Base-by-base conservation (phyloP, 2,797 vertebrate genomes). In the Rhinella marina region DNA sequence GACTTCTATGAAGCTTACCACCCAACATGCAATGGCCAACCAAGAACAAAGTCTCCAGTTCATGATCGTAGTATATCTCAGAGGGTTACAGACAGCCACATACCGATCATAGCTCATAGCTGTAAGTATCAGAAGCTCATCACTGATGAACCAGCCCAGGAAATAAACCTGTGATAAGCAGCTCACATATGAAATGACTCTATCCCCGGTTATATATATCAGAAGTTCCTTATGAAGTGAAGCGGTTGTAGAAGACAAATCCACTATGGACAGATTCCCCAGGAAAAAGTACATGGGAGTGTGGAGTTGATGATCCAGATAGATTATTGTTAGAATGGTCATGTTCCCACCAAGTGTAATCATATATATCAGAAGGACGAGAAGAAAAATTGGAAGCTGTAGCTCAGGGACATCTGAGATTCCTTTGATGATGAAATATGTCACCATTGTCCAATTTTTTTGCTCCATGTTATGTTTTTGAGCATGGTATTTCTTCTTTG, bases 261-360 rank as follows among this genome's bases (percentile, higher is more conserved):
- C 81, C 21, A 82, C 50, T 0, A 78, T 25, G 0, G 75, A 78
- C 11, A 78, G 7, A 23, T 78, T 78, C 13, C 2, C 75, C 25
- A 78, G 52, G 19, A 79, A 79, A 25, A 79, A 57, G 56, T 79
- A 79, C 76, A 79, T 79, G 25, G 81, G 81, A 54, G 81, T 82
- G 62, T 82, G 81, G 21, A 82, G 62, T 5, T 25, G 41, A 25
- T 14, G 81, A 11, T 68, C 62, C 12, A 82, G 13, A 50, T 23
- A 68, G 61, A 54, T 6, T 10, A 64, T 8, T 10, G 54, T 2
- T 7, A 82, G 2, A 56, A 82, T 82, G 3, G 62, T 54, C 62
- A 82, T 50, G 62, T 82, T 82, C 10, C 81, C 62, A n/a, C 59
- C 48, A 70, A 82, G 48, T 17, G 41, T 70, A 1, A 82, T 3